Base-by-base conservation (phyloP, 2,888 invertebrate genomes). In the Pyrochroa serraticornis region DNA sequence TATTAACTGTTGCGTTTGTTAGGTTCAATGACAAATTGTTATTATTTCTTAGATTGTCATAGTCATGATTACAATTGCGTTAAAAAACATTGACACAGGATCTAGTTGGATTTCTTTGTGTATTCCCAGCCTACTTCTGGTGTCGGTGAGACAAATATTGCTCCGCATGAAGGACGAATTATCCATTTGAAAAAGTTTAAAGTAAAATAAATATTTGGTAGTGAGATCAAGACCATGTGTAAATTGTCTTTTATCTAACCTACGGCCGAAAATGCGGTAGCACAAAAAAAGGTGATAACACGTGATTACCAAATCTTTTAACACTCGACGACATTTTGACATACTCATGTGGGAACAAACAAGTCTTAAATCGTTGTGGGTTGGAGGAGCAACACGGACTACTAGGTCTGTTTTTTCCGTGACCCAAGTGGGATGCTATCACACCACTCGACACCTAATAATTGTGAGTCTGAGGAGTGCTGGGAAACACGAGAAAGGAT, bases 281-380 rank as follows among this genome's bases (percentile, higher is more conserved):
- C 38, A 61, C 59, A 57, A 64, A 54, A 62, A 64, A 60, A 60
- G 45, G 52, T 62, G 66, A 65, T 65, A 63, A 66, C 61, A 64
- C 54, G 56, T 64, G 65, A 69, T 68, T 67, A 68, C 62, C 56
- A 63, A 68, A 62, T 67, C 69, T 64, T 66, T 71, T 67, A 70
- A 64, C 70, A 63, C 62, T 55, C 50, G 57, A 62, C 67, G 66
- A 71, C 69, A 70, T 70, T 71, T 68, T 69, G 70, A 71, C 69
- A 68, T 50, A 60, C 54, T 52, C 60, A 63, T 63, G 69, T 71
- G 71, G 71, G 71, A 68, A 68, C 64, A 46, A 62, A 69, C 63
- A 63, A 22, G 22, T 5, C 22, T 22, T 22, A 22, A 22, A 22
- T 22, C 58, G 62, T 60, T 55, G 66, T 64, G 66, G 64, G 64